Evolutionary conservation across 1,140 invertebrate genomes (phyloP), one percentile per base, ranked within the genome.

Genomic region (Zeugodacus cucurbitae): DNA sequence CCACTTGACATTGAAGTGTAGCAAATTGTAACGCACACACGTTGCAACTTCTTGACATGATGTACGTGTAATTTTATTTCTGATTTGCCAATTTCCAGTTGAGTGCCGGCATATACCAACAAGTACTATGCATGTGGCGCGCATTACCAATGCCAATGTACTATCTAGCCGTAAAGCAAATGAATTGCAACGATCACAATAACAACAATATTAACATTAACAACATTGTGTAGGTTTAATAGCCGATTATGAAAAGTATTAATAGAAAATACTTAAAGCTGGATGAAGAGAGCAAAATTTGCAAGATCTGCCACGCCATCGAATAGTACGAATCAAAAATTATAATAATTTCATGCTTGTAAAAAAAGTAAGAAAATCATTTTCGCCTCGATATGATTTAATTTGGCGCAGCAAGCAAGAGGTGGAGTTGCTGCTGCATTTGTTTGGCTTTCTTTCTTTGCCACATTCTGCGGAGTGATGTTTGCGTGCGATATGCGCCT

Each of bases 401-500:
- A 82, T 82, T 82, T 82, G 41, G 74, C 74, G 22, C 44, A 82
- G 41, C 74, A 48, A 82, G 74, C 22, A 44, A 82, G 41, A 48
- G 41, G n/a, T 82, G 74, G 70, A 82, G 74, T 8, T n/a, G 20
- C n/a, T 62, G 22, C 58, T 20, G 26, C 10, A 7, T 54, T 41
- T 11, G 44, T 82, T 7, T 82, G 74, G 74, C 74, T 82, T 54
- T 82, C 74, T 82, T 82, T 74, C 17, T 32, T 20, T 32, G 32
- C 67, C 14, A 34, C 44, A 8, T n/a, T 37, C 34, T 41, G 34
- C 7, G n/a, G 14, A 4, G 74, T 26, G 74, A 48, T 82, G 41
- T 82, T n/a, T 82, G 41, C 41, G 74, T 82, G 74, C 41, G 74
- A 82, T 82, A 82, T 82, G 74, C 74, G 74, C 74, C 74, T 82